Conservation (phyloP, 2,797 vertebrate genomes). For the Ptychadena robeensis region DNA sequence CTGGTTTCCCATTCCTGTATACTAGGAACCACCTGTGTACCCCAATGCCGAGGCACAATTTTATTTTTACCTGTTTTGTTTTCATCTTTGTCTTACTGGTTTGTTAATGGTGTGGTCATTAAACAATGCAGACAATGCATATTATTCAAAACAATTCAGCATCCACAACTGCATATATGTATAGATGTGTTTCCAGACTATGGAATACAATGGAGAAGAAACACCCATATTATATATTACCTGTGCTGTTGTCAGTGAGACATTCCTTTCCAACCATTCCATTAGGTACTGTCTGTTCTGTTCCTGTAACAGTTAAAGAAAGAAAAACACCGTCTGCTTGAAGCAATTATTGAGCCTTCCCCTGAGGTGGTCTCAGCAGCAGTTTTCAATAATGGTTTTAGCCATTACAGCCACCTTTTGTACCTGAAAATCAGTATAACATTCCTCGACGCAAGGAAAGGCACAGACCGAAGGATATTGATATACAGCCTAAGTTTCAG, state of each 20-base stretch:
- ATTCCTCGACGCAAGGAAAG: constrained; percentile 17
- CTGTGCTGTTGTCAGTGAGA: constrained; percentile 34
- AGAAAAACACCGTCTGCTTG: constrained; percentile 48
- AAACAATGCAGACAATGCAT: too few relatives aligned
- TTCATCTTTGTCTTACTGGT: too few relatives aligned
- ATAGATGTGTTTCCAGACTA: not conserved
- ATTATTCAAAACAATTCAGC: too few relatives aligned
- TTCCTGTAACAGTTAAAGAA: constrained; percentile 48
- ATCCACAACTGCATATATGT: too few relatives aligned
- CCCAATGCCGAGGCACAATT: too few relatives aligned
- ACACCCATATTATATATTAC: constrained; percentile 14
- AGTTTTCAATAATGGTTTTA: constrained; percentile 52
- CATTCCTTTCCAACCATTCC: constrained; percentile 36
- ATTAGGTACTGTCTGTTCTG: constrained; percentile 30
- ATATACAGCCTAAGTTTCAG: constrained; percentile 73
- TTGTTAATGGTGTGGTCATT: too few relatives aligned
- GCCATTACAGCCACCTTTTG: constrained; percentile 49
- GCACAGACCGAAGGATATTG: constrained; percentile 64
- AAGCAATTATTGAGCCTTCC: constrained; percentile 54
- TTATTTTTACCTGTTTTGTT: too few relatives aligned
- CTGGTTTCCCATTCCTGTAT: too few relatives aligned
- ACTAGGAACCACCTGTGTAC: too few relatives aligned
- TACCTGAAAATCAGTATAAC: constrained; percentile 50
- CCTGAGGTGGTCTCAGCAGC: constrained; percentile 47
- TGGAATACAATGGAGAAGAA: not conserved